Evolutionary conservation across 2,888 invertebrate genomes (phyloP).

Genomic region (Lasioglossum figueresi): DNA sequence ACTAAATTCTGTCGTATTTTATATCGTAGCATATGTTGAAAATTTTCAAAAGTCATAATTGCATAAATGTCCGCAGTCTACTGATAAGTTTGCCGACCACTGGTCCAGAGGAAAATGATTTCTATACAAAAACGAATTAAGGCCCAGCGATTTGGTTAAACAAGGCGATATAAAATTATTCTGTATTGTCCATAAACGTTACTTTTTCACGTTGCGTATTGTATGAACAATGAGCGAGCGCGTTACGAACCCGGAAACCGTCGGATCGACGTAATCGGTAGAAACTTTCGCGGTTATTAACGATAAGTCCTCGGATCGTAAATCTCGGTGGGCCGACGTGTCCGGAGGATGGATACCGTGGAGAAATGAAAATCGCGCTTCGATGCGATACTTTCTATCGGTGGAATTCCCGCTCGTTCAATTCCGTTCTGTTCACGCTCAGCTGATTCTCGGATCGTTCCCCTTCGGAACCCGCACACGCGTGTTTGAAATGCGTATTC

Average conservation of each 20-base stretch:
- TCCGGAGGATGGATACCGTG: slow-evolving; percentile 11
- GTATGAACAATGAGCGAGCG: not conserved
- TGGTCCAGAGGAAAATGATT: not conserved
- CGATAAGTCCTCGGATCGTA: slow-evolving; percentile 41
- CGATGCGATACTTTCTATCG: slow-evolving; percentile 47
- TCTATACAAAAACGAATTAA: not conserved
- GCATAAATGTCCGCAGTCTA: too few relatives aligned
- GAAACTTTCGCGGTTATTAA: slow-evolving; percentile 37
- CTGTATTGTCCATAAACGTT: not conserved
- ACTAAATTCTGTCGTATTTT: too few relatives aligned
- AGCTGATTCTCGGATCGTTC: slow-evolving; percentile 21
- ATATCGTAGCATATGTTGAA: too few relatives aligned
- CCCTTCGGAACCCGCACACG: not conserved
- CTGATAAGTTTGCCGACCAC: too few relatives aligned
- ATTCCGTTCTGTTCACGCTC: slow-evolving; percentile 43
- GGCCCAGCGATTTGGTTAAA: not conserved
- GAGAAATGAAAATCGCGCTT: slow-evolving; percentile 46
- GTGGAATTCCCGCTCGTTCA: slow-evolving; percentile 34
- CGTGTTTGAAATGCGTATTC: not conserved
- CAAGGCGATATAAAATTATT: not conserved
- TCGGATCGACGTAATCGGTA: not conserved
- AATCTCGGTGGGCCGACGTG: slow-evolving; percentile 17
- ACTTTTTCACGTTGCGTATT: not conserved
- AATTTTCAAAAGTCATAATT: too few relatives aligned
- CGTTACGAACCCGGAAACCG: not conserved